Evolutionary conservation across 2,888 invertebrate genomes (phyloP).

Genomic region (Melanophora roralis): DNA sequence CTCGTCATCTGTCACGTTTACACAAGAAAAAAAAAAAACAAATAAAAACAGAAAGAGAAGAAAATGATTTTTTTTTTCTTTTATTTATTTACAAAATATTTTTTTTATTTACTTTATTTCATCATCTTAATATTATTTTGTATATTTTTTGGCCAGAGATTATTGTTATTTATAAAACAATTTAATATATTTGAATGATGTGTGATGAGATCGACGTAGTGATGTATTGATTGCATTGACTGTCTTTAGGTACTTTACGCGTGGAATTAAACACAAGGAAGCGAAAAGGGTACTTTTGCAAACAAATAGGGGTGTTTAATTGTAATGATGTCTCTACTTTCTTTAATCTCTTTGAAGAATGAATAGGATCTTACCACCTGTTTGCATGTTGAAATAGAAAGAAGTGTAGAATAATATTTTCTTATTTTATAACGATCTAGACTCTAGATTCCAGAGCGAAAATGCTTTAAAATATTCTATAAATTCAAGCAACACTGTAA

Average conservation of each 20-base stretch:
- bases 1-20: conserved; percentile 75
- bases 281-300: conserved; percentile 5
- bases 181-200: conserved; percentile 38
- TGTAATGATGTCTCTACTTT: too few relatives aligned
- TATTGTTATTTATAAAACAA: background rate
- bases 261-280: background rate
- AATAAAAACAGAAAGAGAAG: too few relatives aligned
- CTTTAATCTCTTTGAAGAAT: too few relatives aligned
- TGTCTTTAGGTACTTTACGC: background rate
- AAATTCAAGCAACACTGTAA: too few relatives aligned
- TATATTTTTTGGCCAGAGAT: conserved; percentile 37
- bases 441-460: too few relatives aligned
- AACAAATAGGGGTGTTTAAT: too few relatives aligned
- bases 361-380: too few relatives aligned
- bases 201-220: background rate
- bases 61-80: background rate
- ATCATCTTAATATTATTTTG: conserved; percentile 7
- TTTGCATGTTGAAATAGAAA: too few relatives aligned
- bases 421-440: too few relatives aligned
- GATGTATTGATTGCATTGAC: too few relatives aligned
- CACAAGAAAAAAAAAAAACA: conserved; percentile 20
- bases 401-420: too few relatives aligned
- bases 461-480: too few relatives aligned
- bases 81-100: conserved; percentile 52
- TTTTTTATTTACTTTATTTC: conserved; percentile 36